Evolutionary conservation across 1,140 invertebrate species (phyloP).

Genomic region (Euura lappo): DNA sequence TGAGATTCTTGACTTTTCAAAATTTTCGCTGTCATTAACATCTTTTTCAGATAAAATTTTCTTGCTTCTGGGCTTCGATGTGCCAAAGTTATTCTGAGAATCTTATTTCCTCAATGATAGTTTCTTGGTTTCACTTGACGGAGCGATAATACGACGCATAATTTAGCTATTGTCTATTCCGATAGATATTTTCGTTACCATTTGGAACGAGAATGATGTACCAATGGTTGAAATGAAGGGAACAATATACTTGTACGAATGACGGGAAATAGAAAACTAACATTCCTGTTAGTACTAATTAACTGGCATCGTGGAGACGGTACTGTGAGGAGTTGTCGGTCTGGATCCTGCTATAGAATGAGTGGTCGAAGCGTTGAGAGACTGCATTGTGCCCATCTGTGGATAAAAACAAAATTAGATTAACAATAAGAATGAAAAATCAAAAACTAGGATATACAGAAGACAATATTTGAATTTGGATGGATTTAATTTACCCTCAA

Average conservation of each 20-base stretch:
- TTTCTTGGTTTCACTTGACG: too few relatives aligned
- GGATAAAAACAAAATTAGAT: constrained; percentile 30
- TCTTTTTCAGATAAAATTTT: too few relatives aligned
- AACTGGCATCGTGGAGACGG: constrained; percentile 83
- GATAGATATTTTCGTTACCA: too few relatives aligned
- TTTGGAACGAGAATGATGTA: too few relatives aligned
- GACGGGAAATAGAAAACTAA: too few relatives aligned
- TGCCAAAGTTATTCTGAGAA: too few relatives aligned
- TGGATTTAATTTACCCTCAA: constrained; percentile 73
- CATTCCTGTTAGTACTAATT: constrained; percentile 42
- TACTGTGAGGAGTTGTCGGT: constrained; percentile 86
- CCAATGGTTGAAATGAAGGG: background rate
- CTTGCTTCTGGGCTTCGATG: too few relatives aligned
- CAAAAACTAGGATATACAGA: background rate
- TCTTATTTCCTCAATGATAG: too few relatives aligned
- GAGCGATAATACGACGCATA: too few relatives aligned
- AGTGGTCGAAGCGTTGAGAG: constrained; percentile 79
- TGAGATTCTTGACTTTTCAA: too few relatives aligned
- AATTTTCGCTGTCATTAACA: too few relatives aligned
- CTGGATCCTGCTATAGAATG: constrained; percentile 84
- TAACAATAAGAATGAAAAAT: constrained; percentile 12
- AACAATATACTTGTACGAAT: background rate
- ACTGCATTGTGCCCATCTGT: constrained; percentile 89
- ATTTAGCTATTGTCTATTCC: too few relatives aligned
- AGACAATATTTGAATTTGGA: background rate